Percentiles rank a stretch among this genome's conserved stretches.
Conservation (phyloP, 2,888 invertebrate species). For the Coecobrya sp. region DNA sequence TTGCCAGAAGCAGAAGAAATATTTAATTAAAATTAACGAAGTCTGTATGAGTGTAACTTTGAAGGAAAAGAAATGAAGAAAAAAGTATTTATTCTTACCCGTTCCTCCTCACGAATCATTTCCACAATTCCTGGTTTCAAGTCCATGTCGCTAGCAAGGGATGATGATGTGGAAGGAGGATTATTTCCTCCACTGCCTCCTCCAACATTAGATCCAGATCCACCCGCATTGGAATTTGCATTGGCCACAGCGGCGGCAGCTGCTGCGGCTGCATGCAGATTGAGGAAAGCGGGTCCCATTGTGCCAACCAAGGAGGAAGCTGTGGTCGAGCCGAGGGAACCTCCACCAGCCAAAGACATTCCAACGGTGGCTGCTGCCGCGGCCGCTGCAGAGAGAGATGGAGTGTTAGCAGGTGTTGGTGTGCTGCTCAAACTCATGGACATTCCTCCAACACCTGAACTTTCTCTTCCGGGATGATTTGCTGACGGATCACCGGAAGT, state of each 20-base stretch:
- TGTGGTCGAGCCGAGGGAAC: conserved; percentile 62
- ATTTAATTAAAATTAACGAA: conserved; percentile 77
- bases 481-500: conserved; percentile 87
- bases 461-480: conserved; percentile 83
- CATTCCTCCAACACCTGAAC: conserved; percentile 28
- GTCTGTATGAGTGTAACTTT: neutral
- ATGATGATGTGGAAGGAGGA: conserved; percentile 77
- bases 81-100: conserved; percentile 91
- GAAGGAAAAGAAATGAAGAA: conserved; percentile 28
- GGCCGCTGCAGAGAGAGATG: conserved; percentile 75
- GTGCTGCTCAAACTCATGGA: conserved; percentile 78
- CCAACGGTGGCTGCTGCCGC: conserved; percentile 76
- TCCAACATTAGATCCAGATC: conserved; percentile 63
- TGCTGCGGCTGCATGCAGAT: conserved; percentile 84
- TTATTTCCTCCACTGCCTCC: conserved; percentile 68
- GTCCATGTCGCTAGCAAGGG: conserved; percentile 93
- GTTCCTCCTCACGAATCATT: conserved; percentile 98
- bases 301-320: conserved; percentile 70
- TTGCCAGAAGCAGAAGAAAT: conserved; percentile 75
- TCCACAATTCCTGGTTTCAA: conserved; percentile 98
- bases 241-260: conserved; percentile 83
- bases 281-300: conserved; percentile 83
- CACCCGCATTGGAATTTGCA: conserved; percentile 70
- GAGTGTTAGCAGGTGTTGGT: conserved; percentile 79
- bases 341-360: conserved; percentile 75